Evolutionary conservation across 1,140 invertebrate species (phyloP).

Genomic region (Drosophila tani): DNA sequence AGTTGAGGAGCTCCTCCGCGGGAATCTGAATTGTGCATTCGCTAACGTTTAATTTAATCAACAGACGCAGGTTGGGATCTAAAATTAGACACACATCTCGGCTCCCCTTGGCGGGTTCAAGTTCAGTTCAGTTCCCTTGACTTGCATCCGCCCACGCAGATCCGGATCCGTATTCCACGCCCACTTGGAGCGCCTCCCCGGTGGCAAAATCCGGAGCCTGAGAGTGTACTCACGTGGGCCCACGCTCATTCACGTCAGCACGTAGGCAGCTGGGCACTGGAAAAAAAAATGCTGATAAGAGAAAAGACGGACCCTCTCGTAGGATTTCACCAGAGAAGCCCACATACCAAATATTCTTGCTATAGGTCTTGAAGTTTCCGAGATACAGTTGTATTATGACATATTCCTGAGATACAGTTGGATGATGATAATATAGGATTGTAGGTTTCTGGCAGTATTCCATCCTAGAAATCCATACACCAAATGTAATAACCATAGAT

Average conservation of each 20-base stretch:
- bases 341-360: not conserved
- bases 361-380: not conserved
- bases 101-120: conserved; percentile 61
- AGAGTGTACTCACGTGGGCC: conserved; percentile 64
- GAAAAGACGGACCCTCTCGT: not conserved
- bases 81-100: conserved; percentile 64
- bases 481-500: not conserved
- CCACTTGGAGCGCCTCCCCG: conserved; percentile 5
- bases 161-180: conserved; percentile 20
- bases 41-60: conserved; percentile 61
- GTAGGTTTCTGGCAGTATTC: not conserved
- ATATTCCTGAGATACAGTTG: not conserved
- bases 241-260: conserved; percentile 56
- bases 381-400: not conserved
- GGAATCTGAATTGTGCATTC: conserved; percentile 25
- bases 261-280: conserved; percentile 53
- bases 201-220: conserved; percentile 15
- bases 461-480: not conserved
- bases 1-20: conserved; percentile 34
- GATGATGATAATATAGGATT: not conserved
- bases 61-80: conserved; percentile 53
- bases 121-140: conserved; percentile 65
- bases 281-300: conserved; percentile 21
- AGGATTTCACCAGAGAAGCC: conserved; percentile 1
- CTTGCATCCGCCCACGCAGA: conserved; percentile 65